phyloP scores from a whole-genome alignment of 2,888 invertebrate genomes.

The Synergus umbraculus region DNA sequence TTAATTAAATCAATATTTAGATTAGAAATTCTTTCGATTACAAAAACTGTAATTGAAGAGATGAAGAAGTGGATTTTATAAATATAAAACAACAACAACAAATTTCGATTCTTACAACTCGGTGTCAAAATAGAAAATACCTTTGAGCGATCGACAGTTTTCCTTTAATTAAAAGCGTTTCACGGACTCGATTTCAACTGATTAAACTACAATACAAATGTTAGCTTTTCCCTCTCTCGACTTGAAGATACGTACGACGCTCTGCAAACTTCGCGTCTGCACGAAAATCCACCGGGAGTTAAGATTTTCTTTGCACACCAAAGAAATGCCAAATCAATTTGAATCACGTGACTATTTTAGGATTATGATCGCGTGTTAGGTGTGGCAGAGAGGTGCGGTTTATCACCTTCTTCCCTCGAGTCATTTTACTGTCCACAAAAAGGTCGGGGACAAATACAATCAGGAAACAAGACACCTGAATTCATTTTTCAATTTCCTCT shows the following conservation, averaged over 20 bases:
- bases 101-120: too few relatives aligned
- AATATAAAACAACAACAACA: too few relatives aligned
- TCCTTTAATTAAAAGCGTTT: not conserved
- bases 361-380: constrained; percentile 39
- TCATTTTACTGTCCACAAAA: constrained; percentile 9
- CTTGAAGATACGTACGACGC: not conserved
- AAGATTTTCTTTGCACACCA: constrained; percentile 22
- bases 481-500: not conserved
- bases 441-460: not conserved
- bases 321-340: constrained; percentile 34
- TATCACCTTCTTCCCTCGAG: constrained; percentile 12
- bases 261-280: constrained; percentile 16
- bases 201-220: not conserved
- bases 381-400: constrained; percentile 32
- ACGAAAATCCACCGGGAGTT: not conserved
- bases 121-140: not conserved
- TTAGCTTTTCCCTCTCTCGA: not conserved
- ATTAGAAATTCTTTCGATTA: too few relatives aligned
- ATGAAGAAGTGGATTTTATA: too few relatives aligned
- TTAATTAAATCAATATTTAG: too few relatives aligned
- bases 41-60: too few relatives aligned
- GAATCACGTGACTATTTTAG: constrained; percentile 40
- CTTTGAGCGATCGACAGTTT: not conserved
- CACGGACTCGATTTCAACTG: not conserved
- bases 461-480: not conserved